These are phyloP conservation scores for Melanotaenia pygmaea DNA, from an alignment of 2,797 vertebrate genomes.

Conservation along the genomic window DNA sequence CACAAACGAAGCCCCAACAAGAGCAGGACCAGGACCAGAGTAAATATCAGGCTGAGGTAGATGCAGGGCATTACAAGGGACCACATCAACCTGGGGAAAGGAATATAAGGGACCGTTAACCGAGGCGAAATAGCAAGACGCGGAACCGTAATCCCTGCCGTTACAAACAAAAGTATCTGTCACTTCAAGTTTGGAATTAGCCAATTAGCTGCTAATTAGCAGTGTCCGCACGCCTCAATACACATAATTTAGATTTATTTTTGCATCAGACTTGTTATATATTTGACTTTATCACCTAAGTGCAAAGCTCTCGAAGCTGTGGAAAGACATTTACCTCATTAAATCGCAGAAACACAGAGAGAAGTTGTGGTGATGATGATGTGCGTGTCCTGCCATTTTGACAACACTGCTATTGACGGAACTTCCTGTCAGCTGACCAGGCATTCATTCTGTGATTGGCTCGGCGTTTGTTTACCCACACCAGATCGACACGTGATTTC, in stretches of 20 bases:
- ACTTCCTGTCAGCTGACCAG: constrained; percentile 28
- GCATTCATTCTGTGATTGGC: constrained; percentile 48
- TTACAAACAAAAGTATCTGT: not conserved
- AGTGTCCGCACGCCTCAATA: not conserved
- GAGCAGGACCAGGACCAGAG: constrained; percentile 76
- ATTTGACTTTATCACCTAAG: not conserved
- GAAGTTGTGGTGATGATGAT: constrained; percentile 31
- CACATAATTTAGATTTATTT: not conserved
- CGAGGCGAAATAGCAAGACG: not conserved
- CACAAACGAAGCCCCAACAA: constrained; percentile 82
- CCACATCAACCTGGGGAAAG: constrained; percentile 83
- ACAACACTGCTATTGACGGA: constrained; percentile 33
- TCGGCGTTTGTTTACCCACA: constrained; percentile 16
- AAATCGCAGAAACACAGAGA: constrained; percentile 71
- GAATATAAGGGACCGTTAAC: constrained; percentile 14
- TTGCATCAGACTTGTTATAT: accelerated
- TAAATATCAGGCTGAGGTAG: constrained; percentile 83
- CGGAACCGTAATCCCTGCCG: not conserved
- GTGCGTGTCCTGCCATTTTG: constrained; percentile 67
- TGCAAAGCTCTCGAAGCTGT: accelerated
- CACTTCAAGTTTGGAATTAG: constrained; percentile 1
- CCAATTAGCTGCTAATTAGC: constrained; percentile 9
- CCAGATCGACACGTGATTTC: too few species aligned
- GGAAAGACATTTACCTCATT: constrained; percentile 52
- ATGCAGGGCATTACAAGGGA: constrained; percentile 87